Evolutionary conservation across 2,113 vertebrate genomes (phyloP).

Genomic region (Cyanoderma ruficeps): DNA sequence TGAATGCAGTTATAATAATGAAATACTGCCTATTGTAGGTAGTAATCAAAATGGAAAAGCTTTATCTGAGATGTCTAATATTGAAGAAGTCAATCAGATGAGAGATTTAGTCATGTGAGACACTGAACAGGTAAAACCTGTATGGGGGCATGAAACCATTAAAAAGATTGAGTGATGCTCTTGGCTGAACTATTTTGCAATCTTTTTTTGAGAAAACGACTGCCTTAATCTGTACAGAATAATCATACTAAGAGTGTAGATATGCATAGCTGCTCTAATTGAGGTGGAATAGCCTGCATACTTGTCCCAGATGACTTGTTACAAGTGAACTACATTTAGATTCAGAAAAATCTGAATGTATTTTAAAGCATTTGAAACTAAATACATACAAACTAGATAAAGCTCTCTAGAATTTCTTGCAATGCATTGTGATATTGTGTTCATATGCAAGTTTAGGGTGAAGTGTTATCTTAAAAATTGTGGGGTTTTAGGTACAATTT

Average conservation of each 20-base stretch:
- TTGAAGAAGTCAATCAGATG: not conserved
- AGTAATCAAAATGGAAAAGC: not conserved
- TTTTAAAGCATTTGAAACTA: slow-evolving; percentile 9
- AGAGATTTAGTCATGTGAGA: not conserved
- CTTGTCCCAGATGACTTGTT: not conserved
- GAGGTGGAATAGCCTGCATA: not conserved
- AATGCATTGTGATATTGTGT: not conserved
- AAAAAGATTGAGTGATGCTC: not conserved
- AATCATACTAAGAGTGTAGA: not conserved
- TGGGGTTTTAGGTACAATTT: not conserved
- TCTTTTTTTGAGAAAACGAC: not conserved
- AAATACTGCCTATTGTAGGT: not conserved
- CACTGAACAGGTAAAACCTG: not conserved
- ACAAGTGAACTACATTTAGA: not conserved
- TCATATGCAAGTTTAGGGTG: not conserved
- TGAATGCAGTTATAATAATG: not conserved
- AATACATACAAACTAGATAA: not conserved
- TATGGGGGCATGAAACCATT: not conserved
- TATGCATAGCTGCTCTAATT: not conserved
- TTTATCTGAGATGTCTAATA: not conserved
- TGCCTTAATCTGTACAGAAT: not conserved
- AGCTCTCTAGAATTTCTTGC: not conserved
- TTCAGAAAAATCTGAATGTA: not conserved
- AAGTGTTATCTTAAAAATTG: not conserved
- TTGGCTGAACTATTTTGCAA: not conserved